Base-by-base conservation (phyloP, 2,113 vertebrate genomes). In the Nothocercus nigrocapillus region DNA sequence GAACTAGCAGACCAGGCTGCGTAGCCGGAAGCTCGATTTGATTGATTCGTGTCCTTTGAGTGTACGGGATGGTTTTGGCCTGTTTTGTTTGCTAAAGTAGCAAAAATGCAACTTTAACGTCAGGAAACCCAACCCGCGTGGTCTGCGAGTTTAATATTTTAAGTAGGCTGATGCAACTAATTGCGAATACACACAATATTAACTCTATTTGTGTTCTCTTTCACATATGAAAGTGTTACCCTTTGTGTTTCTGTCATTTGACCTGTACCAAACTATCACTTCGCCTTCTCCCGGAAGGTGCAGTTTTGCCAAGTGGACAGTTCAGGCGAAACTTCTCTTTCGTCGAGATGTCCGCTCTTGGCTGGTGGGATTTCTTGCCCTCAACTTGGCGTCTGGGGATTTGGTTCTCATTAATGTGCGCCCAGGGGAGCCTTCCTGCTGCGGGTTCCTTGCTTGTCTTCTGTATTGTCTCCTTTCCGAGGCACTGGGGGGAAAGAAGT, bases 181-280 rank as follows among this genome's bases (percentile, higher is more conserved):
- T 64, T 61, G 54, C 82, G 86, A 2, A 90, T 3, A 5, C 51
- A 42, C 4, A 0, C 42, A 90, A 66, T 28, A 81, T 56, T 49
- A 78, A 4, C 85, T 58, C 24, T 4, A 3, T 91, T 88, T 68
- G 64, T 85, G 91, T 89, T 83, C 82, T 85, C 68, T 56, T 72
- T 72, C 58, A 38, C 2, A 4, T 73, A 83, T 92, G 21, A 94
- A 94, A 92, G 85, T 83, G 38, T 79, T 70, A 84, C 58, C 24
- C 95, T 86, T 93, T 9, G 88, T 91, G 32, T 87, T 94, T 90
- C 88, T 92, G 92, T 38, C 80, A 75, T 81, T 53, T 56, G 32
- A 54, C 73, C 75, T 70, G 21, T 21, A 7, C 85, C 80, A 58
- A 94, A 85, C 80, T 66, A 63, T 89, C 63, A 82, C 74, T 78